Percentiles rank a stretch among this genome's conserved stretches.
Conservation (phyloP, 2,888 invertebrate species). For the Stenichneumon culpator region DNA sequence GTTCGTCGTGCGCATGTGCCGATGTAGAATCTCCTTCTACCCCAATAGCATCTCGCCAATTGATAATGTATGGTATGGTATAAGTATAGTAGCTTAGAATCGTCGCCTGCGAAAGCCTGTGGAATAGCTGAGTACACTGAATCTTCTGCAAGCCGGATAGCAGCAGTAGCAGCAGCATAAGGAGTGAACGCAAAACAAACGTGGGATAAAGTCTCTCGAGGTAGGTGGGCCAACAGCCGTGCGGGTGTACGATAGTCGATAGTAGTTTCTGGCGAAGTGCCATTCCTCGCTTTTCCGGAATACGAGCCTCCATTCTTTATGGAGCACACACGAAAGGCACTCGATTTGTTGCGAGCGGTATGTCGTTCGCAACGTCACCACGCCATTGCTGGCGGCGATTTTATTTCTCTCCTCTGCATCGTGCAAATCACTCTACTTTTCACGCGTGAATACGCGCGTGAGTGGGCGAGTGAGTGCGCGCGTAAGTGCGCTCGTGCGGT, state of each 20-base stretch:
- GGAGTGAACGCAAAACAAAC: constrained; percentile 44
- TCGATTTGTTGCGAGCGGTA: constrained; percentile 16
- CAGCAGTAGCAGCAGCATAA: constrained; percentile 10
- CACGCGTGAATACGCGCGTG: neutral
- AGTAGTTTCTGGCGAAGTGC: constrained; percentile 42
- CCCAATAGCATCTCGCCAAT: neutral
- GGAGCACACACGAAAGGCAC: neutral
- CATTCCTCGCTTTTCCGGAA: constrained; percentile 29
- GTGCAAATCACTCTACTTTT: constrained; percentile 11
- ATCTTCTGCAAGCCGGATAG: constrained; percentile 10
- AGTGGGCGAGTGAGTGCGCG: neutral
- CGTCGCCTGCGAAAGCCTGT: constrained; percentile 18
- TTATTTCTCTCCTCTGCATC: neutral
- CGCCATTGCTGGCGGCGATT: neutral
- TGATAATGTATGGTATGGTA: constrained; percentile 23
- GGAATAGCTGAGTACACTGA: constrained; percentile 32
- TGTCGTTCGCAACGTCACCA: constrained; percentile 14
- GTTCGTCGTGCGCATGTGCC: neutral
- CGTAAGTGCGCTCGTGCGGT: neutral
- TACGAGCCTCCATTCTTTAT: constrained; percentile 18
- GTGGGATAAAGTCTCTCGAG: constrained; percentile 28
- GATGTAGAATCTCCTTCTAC: constrained; percentile 1
- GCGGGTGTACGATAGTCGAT: constrained; percentile 33
- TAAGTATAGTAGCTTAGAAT: constrained; percentile 59
- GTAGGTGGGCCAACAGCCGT: constrained; percentile 12